Conservation (phyloP, 2,113 vertebrate species). For the Calyptomena viridis region DNA sequence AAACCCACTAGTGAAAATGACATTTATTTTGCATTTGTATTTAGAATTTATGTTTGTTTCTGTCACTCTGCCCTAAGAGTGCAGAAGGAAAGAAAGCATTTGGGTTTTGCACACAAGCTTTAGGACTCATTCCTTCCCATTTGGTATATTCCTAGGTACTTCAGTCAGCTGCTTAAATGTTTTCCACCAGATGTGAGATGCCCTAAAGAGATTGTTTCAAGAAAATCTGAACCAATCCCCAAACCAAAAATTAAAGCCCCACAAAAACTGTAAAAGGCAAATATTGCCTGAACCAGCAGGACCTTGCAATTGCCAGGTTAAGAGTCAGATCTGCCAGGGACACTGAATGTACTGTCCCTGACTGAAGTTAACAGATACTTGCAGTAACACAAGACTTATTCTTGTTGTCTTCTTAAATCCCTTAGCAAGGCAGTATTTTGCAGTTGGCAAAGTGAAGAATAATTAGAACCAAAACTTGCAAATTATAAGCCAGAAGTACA, state of each 20-base stretch:
- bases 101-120: neutral
- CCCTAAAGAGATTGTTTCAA: neutral
- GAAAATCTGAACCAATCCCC: neutral
- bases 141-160: neutral
- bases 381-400: neutral
- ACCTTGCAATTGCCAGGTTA: neutral
- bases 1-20: neutral
- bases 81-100: neutral
- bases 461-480: neutral
- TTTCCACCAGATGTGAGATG: neutral
- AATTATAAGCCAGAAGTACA: neutral
- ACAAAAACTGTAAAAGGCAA: neutral
- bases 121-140: neutral
- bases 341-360: neutral
- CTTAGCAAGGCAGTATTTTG: neutral
- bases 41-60: neutral
- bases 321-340: neutral
- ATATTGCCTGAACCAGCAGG: neutral
- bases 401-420: neutral
- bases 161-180: neutral
- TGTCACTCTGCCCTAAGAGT: neutral
- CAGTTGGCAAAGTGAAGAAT: neutral
- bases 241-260: neutral
- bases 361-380: neutral
- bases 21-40: neutral